These are phyloP conservation scores for Falco naumanni DNA, from an alignment of 2,797 vertebrate genomes.

Conservation along the genomic window DNA sequence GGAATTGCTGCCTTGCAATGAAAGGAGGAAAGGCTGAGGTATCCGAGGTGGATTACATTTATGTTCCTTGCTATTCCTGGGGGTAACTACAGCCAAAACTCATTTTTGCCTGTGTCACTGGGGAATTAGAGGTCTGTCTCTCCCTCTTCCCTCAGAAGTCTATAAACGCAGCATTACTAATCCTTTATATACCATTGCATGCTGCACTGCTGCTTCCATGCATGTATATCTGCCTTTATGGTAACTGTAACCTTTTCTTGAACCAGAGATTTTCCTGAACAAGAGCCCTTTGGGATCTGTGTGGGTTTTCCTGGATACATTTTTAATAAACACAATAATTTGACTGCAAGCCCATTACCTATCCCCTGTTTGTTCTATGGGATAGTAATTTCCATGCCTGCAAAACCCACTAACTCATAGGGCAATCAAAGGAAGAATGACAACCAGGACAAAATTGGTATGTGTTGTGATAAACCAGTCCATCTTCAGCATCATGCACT, in stretches of 20 bases:
- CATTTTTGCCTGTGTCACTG: background rate
- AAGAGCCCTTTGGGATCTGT: constrained; percentile 10
- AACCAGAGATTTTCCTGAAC: constrained; percentile 61
- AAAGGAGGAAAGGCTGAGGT: background rate
- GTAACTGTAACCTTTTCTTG: constrained; percentile 42
- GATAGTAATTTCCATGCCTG: constrained; percentile 21
- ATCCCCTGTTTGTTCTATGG: constrained; percentile 18
- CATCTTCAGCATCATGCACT: background rate
- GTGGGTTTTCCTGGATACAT: constrained; percentile 53
- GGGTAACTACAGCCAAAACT: background rate
- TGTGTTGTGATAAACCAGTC: constrained; percentile 43
- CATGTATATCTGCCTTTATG: constrained; percentile 22
- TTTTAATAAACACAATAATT: constrained; percentile 68
- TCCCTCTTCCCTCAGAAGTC: background rate
- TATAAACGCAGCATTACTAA: background rate
- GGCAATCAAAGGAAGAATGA: constrained; percentile 56
- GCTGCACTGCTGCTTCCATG: background rate
- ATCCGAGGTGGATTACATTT: background rate
- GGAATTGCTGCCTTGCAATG: background rate
- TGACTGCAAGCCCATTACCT: constrained; percentile 24
- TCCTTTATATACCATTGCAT: background rate
- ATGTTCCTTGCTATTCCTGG: background rate
- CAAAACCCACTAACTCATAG: constrained; percentile 33
- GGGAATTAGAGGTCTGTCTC: background rate
- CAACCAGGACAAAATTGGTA: constrained; percentile 6